Conservation (phyloP, 2,888 invertebrate species). For the Apodemia zela region DNA sequence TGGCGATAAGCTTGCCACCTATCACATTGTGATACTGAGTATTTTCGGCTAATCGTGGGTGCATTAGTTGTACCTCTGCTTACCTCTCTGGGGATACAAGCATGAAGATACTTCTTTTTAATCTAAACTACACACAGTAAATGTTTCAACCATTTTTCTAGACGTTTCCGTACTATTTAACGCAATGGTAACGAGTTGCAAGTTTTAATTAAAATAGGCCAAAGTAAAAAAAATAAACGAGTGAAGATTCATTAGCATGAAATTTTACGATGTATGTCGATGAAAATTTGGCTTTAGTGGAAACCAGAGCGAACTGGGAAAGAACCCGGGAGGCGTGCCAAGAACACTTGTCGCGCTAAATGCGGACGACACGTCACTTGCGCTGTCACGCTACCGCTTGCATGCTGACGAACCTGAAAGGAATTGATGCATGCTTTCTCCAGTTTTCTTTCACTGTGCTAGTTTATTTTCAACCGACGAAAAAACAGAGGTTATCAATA, state of each 20-base stretch:
- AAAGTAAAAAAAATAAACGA: background rate
- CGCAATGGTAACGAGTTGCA: background rate
- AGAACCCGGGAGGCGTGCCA: conserved; percentile 55
- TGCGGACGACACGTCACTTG: conserved; percentile 59
- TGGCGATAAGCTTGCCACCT: no score
- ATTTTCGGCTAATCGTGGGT: no score
- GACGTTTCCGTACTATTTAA: no score
- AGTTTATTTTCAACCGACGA: no score
- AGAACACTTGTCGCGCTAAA: conserved; percentile 65
- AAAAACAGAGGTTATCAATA: no score
- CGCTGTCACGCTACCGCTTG: conserved; percentile 41
- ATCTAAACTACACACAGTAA: no score
- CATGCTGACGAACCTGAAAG: conserved; percentile 4
- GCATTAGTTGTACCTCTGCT: no score
- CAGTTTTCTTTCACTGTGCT: background rate
- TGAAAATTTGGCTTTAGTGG: conserved; percentile 39
- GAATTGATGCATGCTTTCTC: conserved; percentile 12
- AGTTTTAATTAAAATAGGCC: background rate
- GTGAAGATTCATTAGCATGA: conserved; percentile 2
- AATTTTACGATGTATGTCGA: conserved; percentile 26
- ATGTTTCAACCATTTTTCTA: no score
- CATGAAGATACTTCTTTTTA: no score
- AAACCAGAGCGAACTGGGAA: conserved; percentile 46
- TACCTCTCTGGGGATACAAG: no score
- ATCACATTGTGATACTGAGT: no score